Percentiles rank a stretch among this genome's conserved stretches.
Conservation (phyloP, 2,888 invertebrate genomes). For the Pelosia muscerda region DNA sequence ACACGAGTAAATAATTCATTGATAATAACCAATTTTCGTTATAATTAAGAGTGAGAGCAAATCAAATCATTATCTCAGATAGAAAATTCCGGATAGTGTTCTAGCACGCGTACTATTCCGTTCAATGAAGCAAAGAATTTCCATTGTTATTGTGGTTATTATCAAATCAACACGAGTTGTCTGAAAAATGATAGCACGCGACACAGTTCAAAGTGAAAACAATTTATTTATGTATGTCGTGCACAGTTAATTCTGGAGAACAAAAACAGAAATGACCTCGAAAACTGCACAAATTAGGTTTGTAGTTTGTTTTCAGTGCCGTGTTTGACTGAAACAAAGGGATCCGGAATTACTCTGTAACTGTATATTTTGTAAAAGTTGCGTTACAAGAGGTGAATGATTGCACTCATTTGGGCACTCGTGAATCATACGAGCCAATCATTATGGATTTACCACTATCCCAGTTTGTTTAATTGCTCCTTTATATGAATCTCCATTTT, state of each 20-base stretch:
- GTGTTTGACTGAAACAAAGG: conserved; percentile 67
- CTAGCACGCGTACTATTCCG: conserved; percentile 36
- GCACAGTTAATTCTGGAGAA: conserved; percentile 49
- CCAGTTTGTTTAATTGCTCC: not conserved
- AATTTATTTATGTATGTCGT: conserved; percentile 14
- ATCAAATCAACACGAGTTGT: conserved; percentile 39
- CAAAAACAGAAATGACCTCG: conserved; percentile 64
- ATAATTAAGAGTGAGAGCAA: conserved; percentile 25
- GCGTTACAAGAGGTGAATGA: conserved; percentile 71
- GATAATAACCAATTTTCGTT: conserved; percentile 22
- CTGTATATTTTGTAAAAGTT: conserved; percentile 77
- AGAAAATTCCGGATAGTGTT: conserved; percentile 4
- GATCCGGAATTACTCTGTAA: conserved; percentile 65
- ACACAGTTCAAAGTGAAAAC: conserved; percentile 29
- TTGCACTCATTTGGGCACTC: conserved; percentile 50
- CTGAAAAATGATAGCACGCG: conserved; percentile 36
- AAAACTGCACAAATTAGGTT: conserved; percentile 62
- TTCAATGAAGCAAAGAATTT: conserved; percentile 37
- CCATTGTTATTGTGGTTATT: conserved; percentile 46
- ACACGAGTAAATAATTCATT: too few relatives aligned
- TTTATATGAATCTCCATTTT: not conserved
- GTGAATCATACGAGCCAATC: conserved; percentile 68
- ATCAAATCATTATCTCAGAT: conserved; percentile 3
- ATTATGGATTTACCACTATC: not conserved
- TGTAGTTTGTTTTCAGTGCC: conserved; percentile 63